These are phyloP conservation scores for Pteropus alecto DNA, from an alignment of 2,113 vertebrate species.

Conservation along the genomic window DNA sequence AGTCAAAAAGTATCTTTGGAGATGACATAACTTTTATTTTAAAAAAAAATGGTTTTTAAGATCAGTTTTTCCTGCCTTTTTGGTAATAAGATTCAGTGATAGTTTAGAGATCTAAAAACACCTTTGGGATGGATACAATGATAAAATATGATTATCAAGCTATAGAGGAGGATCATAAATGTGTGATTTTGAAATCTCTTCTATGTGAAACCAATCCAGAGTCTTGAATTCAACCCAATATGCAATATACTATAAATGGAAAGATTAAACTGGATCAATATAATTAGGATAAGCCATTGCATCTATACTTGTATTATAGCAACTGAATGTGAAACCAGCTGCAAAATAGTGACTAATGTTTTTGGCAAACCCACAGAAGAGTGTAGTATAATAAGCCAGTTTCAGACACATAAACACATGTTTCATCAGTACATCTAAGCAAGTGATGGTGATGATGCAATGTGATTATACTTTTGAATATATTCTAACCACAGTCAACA, in stretches of 20 bases:
- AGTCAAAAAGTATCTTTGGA: background rate
- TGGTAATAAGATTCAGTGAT: background rate
- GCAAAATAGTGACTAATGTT: constrained; percentile 70
- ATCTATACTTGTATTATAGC: constrained; percentile 61
- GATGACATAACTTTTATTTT: background rate
- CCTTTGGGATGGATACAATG: background rate
- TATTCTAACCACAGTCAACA: constrained; percentile 66
- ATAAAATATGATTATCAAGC: constrained; percentile 18
- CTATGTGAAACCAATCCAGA: constrained; percentile 39
- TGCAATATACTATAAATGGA: constrained; percentile 43
- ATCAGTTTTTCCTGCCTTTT: constrained; percentile 4
- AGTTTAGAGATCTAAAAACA: background rate
- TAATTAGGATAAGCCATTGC: constrained; percentile 67
- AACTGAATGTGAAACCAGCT: constrained; percentile 69
- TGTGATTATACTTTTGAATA: constrained; percentile 59
- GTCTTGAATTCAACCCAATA: constrained; percentile 45
- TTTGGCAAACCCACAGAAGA: constrained; percentile 69
- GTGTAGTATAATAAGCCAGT: constrained; percentile 44
- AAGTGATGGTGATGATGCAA: constrained; percentile 69
- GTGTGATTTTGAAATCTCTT: constrained; percentile 41
- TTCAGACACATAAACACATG: constrained; percentile 41
- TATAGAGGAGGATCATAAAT: background rate
- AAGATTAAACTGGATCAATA: constrained; percentile 61
- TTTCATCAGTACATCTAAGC: constrained; percentile 39
- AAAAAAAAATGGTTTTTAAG: background rate